phyloP scores from a whole-genome alignment of 2,888 invertebrate genomes.

The Drosophila crucigera region DNA sequence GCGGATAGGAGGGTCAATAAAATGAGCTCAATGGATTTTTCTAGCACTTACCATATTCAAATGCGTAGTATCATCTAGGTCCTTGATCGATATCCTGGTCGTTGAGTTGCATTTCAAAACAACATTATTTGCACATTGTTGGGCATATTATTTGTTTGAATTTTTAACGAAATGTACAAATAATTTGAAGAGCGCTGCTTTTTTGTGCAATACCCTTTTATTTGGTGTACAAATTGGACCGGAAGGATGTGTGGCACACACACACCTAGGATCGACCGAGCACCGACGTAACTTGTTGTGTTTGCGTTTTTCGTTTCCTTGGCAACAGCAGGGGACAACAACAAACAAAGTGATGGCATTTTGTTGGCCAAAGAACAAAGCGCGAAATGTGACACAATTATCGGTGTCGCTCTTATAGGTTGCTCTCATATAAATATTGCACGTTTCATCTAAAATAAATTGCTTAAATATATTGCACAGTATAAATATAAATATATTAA shows the following conservation, averaged over 20 bases:
- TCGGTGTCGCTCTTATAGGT: neutral
- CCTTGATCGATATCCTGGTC: conserved; percentile 3
- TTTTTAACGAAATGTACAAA: conserved; percentile 9
- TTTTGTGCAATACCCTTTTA: conserved; percentile 39
- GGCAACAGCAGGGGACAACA: conserved; percentile 70
- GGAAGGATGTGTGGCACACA: conserved; percentile 71
- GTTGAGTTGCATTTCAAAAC: conserved; percentile 8
- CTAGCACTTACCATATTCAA: conserved; percentile 67
- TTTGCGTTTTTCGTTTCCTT: conserved; percentile 79
- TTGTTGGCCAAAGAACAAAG: conserved; percentile 36
- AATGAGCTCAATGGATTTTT: conserved; percentile 37
- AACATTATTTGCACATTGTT: conserved; percentile 27
- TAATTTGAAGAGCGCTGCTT: neutral
- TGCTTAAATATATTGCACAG: conserved; percentile 31
- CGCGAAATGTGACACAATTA: conserved; percentile 15
- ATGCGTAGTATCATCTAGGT: conserved; percentile 36
- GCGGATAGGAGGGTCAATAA: neutral
- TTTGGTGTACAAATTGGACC: conserved; percentile 68
- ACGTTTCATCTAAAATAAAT: conserved; percentile 17
- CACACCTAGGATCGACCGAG: conserved; percentile 54
- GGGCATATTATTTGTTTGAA: conserved; percentile 13
- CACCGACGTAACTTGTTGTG: conserved; percentile 73
- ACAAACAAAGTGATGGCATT: conserved; percentile 63
- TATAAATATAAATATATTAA: conserved; percentile 9
- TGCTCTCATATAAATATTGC: conserved; percentile 17